Conservation (phyloP, 2,113 vertebrate species). For the Herpetotheres cachinnans region DNA sequence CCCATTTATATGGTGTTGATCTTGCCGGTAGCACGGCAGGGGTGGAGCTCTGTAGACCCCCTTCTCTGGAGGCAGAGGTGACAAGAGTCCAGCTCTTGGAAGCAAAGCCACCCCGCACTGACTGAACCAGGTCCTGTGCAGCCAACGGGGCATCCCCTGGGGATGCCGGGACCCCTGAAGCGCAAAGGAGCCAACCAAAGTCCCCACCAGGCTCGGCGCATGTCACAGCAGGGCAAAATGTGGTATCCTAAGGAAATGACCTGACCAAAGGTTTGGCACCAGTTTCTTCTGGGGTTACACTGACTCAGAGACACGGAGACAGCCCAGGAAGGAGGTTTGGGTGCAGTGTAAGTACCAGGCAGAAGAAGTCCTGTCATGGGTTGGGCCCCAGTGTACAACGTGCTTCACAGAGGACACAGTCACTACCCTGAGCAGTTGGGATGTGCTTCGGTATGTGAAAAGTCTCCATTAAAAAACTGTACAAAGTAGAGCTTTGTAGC, state of each 20-base stretch:
- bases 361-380: neutral
- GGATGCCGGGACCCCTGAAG: neutral
- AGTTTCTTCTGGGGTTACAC: neutral
- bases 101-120: neutral
- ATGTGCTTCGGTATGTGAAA: neutral
- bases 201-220: accelerated
- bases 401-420: neutral
- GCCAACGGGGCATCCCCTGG: neutral
- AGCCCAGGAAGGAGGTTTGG: neutral
- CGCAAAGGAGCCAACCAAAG: neutral
- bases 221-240: neutral
- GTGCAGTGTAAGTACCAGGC: neutral
- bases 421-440: neutral
- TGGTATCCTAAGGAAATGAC: neutral
- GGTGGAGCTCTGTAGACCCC: neutral
- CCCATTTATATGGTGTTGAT: neutral
- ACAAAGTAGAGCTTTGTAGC: neutral
- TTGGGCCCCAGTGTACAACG: no score
- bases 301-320: neutral
- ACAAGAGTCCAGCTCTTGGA: neutral
- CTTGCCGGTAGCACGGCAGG: neutral
- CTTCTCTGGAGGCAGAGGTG: neutral
- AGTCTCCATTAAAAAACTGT: no score
- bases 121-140: neutral
- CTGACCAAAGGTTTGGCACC: neutral